A percentile compares a stretch with the other conserved stretches of the same genome.
phyloP scores from a whole-genome alignment of 2,113 vertebrate species.

The Halichoerus grypus region DNA sequence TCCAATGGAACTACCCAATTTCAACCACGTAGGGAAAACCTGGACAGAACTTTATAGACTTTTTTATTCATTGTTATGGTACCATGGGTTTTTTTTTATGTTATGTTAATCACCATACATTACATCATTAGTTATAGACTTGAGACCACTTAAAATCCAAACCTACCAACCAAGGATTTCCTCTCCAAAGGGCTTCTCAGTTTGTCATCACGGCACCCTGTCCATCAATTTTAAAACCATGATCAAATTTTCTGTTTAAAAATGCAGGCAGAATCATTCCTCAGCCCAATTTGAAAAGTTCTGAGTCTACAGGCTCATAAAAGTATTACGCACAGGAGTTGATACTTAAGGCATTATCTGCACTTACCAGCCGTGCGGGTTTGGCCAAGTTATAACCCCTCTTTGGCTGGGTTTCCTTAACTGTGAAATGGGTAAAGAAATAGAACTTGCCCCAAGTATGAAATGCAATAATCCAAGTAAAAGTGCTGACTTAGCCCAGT shows the following conservation, averaged over 20 bases:
- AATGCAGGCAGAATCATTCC: neutral
- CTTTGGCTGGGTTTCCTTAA: neutral
- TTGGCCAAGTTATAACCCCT: neutral
- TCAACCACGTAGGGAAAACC: neutral
- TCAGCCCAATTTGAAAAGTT: neutral
- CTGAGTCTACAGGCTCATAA: neutral
- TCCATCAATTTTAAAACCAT: neutral
- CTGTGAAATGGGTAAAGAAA: neutral
- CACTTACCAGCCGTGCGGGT: neutral
- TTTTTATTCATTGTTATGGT: neutral
- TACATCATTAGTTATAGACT: too few species aligned
- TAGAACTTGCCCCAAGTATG: neutral
- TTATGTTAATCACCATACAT: too few species aligned
- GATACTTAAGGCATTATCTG: neutral
- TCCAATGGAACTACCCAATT: conserved; percentile 8
- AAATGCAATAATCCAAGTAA: neutral
- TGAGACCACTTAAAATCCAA: conserved; percentile 37
- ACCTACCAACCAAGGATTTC: neutral
- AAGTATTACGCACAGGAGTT: neutral
- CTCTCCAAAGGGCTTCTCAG: neutral
- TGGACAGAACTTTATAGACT: conserved; percentile 2
- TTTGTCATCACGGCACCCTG: neutral
- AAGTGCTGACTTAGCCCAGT: neutral
- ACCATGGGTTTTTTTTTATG: too few species aligned
- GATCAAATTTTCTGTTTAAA: conserved; percentile 34